These are phyloP conservation scores for Orchestia grillus DNA, from an alignment of 1,140 invertebrate species.

Conservation along the genomic window DNA sequence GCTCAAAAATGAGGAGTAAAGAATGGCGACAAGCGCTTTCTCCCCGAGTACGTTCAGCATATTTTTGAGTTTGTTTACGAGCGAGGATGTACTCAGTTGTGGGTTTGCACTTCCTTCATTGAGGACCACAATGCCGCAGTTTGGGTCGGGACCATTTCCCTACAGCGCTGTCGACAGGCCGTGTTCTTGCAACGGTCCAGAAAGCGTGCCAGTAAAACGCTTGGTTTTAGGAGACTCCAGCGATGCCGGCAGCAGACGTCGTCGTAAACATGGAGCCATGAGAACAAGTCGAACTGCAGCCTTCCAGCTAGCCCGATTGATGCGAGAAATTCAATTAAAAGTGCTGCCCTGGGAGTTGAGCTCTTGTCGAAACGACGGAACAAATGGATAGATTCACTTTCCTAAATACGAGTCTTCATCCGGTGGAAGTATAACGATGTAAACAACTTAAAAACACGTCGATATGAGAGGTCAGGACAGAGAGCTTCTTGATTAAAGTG, in stretches of 20 bases:
- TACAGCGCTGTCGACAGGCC: neutral
- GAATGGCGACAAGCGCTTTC: neutral
- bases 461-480: neutral
- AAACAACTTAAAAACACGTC: neutral
- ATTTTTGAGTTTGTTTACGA: neutral
- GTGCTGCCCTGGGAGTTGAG: conserved; percentile 10
- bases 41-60: neutral
- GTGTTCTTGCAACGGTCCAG: neutral
- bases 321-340: conserved; percentile 51
- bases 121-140: neutral
- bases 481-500: neutral
- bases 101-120: neutral
- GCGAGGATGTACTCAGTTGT: neutral
- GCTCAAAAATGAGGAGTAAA: neutral
- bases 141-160: neutral
- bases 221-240: conserved; percentile 13
- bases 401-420: neutral
- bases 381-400: conserved; percentile 21
- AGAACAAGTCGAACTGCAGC: conserved; percentile 33
- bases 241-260: neutral
- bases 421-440: neutral
- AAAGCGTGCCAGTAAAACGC: conserved; percentile 27
- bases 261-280: conserved; percentile 44
- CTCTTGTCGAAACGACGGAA: conserved; percentile 2
- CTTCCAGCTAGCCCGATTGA: conserved; percentile 9